Conservation (phyloP, 2,797 vertebrate genomes). For the Gymnothorax reevesii region DNA sequence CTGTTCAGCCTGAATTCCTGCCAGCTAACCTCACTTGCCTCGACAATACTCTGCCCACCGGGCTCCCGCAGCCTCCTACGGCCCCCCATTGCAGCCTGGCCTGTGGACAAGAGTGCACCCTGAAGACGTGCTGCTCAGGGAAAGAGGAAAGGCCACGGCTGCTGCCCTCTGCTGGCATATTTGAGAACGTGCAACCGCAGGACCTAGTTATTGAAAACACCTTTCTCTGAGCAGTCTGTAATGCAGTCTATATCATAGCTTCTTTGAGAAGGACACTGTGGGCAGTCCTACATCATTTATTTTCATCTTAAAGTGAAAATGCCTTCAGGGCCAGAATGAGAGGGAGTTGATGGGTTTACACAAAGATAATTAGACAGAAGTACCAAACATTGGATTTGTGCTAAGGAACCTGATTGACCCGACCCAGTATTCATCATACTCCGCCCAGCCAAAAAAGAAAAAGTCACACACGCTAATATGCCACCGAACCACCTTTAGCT, state of each 20-base stretch:
- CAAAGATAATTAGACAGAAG: not conserved
- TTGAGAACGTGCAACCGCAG: conserved; percentile 39
- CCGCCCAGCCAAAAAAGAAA: too few relatives aligned
- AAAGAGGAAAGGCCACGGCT: conserved; percentile 32
- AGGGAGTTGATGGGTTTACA: not conserved
- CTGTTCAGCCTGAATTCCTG: conserved; percentile 72
- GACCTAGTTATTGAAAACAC: conserved; percentile 62
- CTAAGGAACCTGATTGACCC: not conserved
- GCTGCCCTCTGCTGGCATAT: conserved; percentile 43
- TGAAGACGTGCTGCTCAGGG: conserved; percentile 65
- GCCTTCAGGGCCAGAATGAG: not conserved
- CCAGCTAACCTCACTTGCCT: not conserved
- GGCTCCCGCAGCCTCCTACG: conserved; percentile 17
- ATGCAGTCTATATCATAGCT: not conserved
- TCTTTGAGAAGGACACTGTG: not conserved
- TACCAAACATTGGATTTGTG: not conserved
- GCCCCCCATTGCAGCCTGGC: conserved; percentile 57
- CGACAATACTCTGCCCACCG: not conserved
- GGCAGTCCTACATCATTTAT: not conserved
- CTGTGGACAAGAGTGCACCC: conserved; percentile 61
- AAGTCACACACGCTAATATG: too few relatives aligned
- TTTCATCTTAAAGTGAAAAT: not conserved
- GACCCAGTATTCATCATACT: not conserved
- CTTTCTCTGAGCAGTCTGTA: not conserved
- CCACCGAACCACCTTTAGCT: too few relatives aligned